Evolutionary conservation across 2,888 invertebrate species (phyloP).

Genomic region (Magallana nippona): DNA sequence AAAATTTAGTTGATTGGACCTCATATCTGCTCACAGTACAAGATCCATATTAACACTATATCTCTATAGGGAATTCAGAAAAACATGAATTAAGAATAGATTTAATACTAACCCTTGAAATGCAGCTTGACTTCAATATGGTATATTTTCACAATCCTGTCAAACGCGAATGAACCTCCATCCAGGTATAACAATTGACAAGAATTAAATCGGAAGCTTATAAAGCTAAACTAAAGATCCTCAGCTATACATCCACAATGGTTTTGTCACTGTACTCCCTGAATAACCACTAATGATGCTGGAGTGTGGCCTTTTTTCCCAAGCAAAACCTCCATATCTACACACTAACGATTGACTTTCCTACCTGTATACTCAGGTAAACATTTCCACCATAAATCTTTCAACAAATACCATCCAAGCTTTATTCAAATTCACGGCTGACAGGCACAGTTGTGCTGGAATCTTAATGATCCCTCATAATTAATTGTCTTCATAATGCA

Average conservation of each 20-base stretch:
- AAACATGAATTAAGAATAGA: too few relatives aligned
- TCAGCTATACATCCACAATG: not conserved
- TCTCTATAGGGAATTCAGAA: too few relatives aligned
- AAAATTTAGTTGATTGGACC: too few relatives aligned
- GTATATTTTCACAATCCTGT: too few relatives aligned
- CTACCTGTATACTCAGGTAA: constrained; percentile 19
- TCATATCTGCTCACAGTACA: too few relatives aligned
- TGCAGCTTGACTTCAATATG: too few relatives aligned
- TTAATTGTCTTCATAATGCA: constrained; percentile 24
- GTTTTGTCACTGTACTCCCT: constrained; percentile 12
- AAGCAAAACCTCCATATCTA: constrained; percentile 27
- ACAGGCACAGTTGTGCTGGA: constrained; percentile 6
- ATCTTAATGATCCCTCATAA: constrained; percentile 29
- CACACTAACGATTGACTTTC: constrained; percentile 24
- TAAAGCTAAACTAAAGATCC: not conserved
- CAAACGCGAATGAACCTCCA: too few relatives aligned
- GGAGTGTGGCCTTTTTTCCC: not conserved
- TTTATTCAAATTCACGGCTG: constrained; percentile 29
- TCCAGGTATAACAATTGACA: too few relatives aligned
- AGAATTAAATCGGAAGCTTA: not conserved
- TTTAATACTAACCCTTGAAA: too few relatives aligned
- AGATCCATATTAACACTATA: too few relatives aligned
- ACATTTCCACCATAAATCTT: constrained; percentile 18
- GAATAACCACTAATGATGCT: constrained; percentile 5
- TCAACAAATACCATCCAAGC: not conserved